Evolutionary conservation across 2,797 vertebrate species (phyloP).

Genomic region (Vireo griseus): DNA sequence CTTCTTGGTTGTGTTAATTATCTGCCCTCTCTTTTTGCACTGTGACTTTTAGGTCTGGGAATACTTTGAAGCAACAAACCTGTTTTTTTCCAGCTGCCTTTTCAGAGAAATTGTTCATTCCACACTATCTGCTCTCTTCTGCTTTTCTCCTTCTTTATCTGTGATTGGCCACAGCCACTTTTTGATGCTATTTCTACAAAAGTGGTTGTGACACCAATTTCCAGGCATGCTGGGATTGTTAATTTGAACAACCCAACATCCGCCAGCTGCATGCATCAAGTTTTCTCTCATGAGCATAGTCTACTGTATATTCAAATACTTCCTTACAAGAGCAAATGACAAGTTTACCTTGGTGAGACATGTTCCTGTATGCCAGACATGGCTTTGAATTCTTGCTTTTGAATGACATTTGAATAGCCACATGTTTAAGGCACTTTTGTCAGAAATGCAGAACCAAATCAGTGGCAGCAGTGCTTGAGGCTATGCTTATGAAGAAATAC

Average conservation of each 20-base stretch:
- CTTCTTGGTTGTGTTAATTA: constrained; percentile 81
- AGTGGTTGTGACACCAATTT: constrained; percentile 85
- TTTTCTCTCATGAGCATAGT: constrained; percentile 89
- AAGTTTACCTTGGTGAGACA: background rate
- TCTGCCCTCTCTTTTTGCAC: constrained; percentile 77
- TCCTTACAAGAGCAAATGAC: constrained; percentile 45
- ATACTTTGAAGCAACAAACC: constrained; percentile 85
- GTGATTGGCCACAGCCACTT: constrained; percentile 86
- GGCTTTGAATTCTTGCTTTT: constrained; percentile 35
- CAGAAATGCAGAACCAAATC: constrained; percentile 18
- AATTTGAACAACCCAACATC: constrained; percentile 87
- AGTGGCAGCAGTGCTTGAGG: constrained; percentile 70
- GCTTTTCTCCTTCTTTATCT: constrained; percentile 80
- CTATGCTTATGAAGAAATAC: constrained; percentile 90
- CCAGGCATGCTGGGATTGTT: constrained; percentile 84
- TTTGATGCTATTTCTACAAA: constrained; percentile 73
- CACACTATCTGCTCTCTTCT: constrained; percentile 80
- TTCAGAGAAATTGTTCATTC: constrained; percentile 83
- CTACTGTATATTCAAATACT: constrained; percentile 60
- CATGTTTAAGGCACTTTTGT: background rate
- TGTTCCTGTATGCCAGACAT: background rate
- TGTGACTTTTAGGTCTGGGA: constrained; percentile 84
- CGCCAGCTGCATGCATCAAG: constrained; percentile 84
- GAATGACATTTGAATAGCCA: constrained; percentile 31
- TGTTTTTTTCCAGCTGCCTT: constrained; percentile 77